Conservation (phyloP, 2,113 vertebrate genomes). For the Stegastes partitus region DNA sequence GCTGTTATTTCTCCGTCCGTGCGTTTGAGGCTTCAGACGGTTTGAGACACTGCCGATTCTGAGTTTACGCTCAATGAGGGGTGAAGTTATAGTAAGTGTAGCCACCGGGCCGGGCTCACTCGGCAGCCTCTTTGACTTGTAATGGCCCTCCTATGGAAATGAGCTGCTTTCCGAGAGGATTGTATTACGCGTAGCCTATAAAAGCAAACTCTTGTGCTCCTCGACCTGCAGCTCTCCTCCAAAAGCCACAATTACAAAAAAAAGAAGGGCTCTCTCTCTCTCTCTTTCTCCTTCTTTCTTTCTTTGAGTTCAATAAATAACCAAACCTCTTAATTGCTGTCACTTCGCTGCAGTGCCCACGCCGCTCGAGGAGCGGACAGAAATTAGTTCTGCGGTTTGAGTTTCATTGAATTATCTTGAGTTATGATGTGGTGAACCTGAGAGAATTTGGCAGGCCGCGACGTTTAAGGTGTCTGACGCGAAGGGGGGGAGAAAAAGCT, state of each 20-base stretch:
- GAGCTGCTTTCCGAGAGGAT: constrained; percentile 57
- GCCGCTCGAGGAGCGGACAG: constrained; percentile 51
- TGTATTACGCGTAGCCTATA: constrained; percentile 47
- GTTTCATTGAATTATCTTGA: constrained; percentile 71
- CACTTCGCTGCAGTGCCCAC: constrained; percentile 39
- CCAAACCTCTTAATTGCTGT: constrained; percentile 67
- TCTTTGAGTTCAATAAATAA: constrained; percentile 71
- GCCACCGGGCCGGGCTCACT: constrained; percentile 34
- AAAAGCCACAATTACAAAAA: constrained; percentile 45
- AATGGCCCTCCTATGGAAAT: constrained; percentile 65
- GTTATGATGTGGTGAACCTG: constrained; percentile 67
- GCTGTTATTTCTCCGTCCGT: background rate
- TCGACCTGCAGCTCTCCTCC: constrained; percentile 45
- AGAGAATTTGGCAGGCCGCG: constrained; percentile 46
- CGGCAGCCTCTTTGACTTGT: constrained; percentile 23
- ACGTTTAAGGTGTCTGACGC: constrained; percentile 54
- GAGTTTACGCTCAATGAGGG: constrained; percentile 75
- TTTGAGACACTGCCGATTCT: constrained; percentile 29
- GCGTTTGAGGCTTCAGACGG: constrained; percentile 29
- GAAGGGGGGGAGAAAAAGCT: background rate
- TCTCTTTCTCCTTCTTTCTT: no score
- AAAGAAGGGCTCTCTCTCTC: constrained; percentile 18
- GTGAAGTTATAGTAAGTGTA: constrained; percentile 59
- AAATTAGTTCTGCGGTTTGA: constrained; percentile 63
- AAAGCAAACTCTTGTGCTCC: constrained; percentile 60